phyloP scores from a whole-genome alignment of 2,888 invertebrate species.

The Meteorus cinctellus region DNA sequence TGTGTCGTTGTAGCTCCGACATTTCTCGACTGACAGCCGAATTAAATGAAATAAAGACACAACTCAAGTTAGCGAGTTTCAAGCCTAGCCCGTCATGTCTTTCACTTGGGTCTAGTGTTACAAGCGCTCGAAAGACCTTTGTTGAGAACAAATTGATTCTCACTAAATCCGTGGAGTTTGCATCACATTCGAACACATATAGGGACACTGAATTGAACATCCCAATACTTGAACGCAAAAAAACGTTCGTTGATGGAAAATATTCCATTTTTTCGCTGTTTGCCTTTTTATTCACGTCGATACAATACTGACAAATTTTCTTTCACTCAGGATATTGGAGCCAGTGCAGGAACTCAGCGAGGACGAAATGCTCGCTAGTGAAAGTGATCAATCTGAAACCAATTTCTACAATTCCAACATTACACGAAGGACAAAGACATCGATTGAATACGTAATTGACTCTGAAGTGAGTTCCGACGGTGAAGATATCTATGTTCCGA shows the following conservation, averaged over 20 bases:
- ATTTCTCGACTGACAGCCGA: conserved; percentile 44
- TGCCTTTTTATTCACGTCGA: background rate
- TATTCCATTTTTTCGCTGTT: background rate
- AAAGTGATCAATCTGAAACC: conserved; percentile 15
- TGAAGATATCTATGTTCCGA: conserved; percentile 46
- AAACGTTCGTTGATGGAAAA: background rate
- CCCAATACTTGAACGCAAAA: conserved; percentile 18
- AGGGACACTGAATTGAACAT: background rate
- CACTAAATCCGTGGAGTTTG: conserved; percentile 1
- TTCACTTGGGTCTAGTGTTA: background rate
- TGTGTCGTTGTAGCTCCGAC: conserved; percentile 40
- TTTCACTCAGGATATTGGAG: conserved; percentile 1
- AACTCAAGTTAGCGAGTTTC: conserved; percentile 19
- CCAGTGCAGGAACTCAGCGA: conserved; percentile 27
- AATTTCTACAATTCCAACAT: background rate
- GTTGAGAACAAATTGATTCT: background rate
- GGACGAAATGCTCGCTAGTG: background rate
- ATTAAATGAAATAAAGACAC: conserved; percentile 38
- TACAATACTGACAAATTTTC: background rate
- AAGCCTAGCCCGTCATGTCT: background rate
- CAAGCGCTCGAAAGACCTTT: background rate
- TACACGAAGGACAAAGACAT: conserved; percentile 48
- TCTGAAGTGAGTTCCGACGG: conserved; percentile 54
- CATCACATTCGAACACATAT: background rate
- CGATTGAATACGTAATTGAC: conserved; percentile 50